These are phyloP conservation scores for Proctacanthus coquilletti DNA, from an alignment of 1,140 invertebrate species.

Conservation along the genomic window DNA sequence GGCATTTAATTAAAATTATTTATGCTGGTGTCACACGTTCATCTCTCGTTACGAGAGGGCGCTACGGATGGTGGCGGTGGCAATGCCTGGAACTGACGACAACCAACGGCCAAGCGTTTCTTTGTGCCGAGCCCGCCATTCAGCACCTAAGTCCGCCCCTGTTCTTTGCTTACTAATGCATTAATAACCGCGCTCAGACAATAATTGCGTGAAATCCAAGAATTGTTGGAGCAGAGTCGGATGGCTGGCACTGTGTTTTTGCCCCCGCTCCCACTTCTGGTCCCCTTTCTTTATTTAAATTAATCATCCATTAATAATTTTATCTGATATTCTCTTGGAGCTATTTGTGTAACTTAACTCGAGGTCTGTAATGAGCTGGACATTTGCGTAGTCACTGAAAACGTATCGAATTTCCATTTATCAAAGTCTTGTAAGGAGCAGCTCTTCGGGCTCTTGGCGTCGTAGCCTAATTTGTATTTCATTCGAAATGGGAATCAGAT, in stretches of 20 bases:
- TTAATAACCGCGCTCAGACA: too few relatives aligned
- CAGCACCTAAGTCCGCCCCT: too few relatives aligned
- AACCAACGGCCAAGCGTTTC: too few relatives aligned
- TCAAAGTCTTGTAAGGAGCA: not conserved
- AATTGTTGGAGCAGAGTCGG: too few relatives aligned
- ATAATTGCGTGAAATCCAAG: too few relatives aligned
- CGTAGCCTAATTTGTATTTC: too few relatives aligned
- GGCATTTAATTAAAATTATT: slow-evolving; percentile 2
- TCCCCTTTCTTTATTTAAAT: slow-evolving; percentile 1
- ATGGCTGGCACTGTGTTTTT: too few relatives aligned
- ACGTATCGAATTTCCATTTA: slow-evolving; percentile 1
- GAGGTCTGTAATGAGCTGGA: not conserved
- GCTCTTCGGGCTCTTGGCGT: too few relatives aligned
- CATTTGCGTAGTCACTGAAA: slow-evolving; percentile 1
- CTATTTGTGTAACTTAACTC: not conserved
- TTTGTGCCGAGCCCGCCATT: too few relatives aligned
- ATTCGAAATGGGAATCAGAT: too few relatives aligned
- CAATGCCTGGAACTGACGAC: not conserved
- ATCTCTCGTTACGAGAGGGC: not conserved
- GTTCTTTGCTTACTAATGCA: too few relatives aligned
- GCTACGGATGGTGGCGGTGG: not conserved
- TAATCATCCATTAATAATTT: slow-evolving; percentile 1
- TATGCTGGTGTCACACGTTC: slow-evolving; percentile 1
- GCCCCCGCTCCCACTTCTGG: too few relatives aligned
- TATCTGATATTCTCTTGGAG: not conserved